Evolutionary conservation across 2,113 vertebrate species (phyloP).

Genomic region (Oriolus oriolus): DNA sequence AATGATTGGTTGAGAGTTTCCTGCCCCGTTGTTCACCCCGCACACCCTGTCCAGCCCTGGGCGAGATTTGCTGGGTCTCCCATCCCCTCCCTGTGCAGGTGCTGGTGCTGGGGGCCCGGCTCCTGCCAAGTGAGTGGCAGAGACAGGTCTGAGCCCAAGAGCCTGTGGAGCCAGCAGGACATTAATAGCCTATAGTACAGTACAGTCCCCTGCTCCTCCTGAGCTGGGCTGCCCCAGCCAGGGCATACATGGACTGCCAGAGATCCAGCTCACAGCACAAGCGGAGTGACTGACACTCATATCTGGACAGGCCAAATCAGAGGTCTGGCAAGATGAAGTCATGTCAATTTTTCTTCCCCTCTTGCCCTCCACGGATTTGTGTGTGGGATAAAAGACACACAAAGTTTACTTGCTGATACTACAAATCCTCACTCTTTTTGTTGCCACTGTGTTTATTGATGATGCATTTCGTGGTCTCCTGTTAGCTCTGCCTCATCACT

Average conservation of each 20-base stretch:
- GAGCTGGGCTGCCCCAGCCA: background rate
- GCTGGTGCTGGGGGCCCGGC: background rate
- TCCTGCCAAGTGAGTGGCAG: conserved; percentile 22
- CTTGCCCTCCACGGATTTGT: background rate
- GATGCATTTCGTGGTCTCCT: background rate
- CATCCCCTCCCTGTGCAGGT: background rate
- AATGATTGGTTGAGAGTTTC: accelerated
- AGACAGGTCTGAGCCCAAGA: background rate
- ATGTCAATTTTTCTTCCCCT: background rate
- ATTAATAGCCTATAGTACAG: conserved; percentile 41
- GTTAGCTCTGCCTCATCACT: background rate
- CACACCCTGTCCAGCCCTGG: background rate
- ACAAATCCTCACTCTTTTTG: background rate
- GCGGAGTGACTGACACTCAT: background rate
- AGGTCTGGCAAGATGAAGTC: background rate
- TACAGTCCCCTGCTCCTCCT: background rate
- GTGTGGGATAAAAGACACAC: background rate
- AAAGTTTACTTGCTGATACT: background rate
- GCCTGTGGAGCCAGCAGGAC: background rate
- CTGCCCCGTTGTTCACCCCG: background rate
- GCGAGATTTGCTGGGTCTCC: background rate
- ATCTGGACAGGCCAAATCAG: background rate
- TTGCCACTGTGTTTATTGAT: background rate
- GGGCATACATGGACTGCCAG: conserved; percentile 1
- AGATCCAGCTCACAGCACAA: background rate